Base-by-base conservation (phyloP, 2,888 invertebrate genomes). In the Aleiodes leptofemur region DNA sequence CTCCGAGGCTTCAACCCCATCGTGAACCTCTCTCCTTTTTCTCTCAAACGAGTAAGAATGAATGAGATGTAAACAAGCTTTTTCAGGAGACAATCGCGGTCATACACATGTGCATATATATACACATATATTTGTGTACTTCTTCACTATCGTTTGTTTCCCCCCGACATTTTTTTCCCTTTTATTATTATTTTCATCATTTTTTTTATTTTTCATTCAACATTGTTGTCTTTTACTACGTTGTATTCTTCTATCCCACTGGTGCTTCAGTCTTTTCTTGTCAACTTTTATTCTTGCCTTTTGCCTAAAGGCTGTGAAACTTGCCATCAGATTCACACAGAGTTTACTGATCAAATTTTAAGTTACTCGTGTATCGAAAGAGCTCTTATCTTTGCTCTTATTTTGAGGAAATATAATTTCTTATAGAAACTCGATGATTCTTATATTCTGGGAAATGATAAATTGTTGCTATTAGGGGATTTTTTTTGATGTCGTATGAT, bases 61-160 rank as follows among this genome's bases (percentile, higher is more conserved):
- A 83, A 83, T 82, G 83, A 83, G 84, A 82, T 81, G 83, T 81
- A 82, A 82, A 82, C 81, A 85, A 80, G 76, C 78, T 82, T 80
- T 78, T 73, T 72, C 34, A 34, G 73, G 48, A 34, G 66, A 70
- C 48, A 78, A 57, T 72, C 73, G 57, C 53, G 68, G 50, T 38
- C 69, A 48, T 38, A 66, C 57, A 69, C 34, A 23, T 23, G 53
- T 38, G 29, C 31, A 56, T 34, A 11, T 55, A 14, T 70, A 38
- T 57, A 55, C 23, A 55, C 48, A n/a, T 56, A 57, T 56, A 38
- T 16, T 43, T 69, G 56, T 56, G 57, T 11, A 34, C 72, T 72
- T 70, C 57, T 38, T 53, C n/a, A 23, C 56, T 48, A 43, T 50
- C 23, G 16, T 69, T 69, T 13, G 51, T 48, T 59, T 38, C 64